phyloP scores from a whole-genome alignment of 2,113 vertebrate species.

The Propithecus coquereli region DNA sequence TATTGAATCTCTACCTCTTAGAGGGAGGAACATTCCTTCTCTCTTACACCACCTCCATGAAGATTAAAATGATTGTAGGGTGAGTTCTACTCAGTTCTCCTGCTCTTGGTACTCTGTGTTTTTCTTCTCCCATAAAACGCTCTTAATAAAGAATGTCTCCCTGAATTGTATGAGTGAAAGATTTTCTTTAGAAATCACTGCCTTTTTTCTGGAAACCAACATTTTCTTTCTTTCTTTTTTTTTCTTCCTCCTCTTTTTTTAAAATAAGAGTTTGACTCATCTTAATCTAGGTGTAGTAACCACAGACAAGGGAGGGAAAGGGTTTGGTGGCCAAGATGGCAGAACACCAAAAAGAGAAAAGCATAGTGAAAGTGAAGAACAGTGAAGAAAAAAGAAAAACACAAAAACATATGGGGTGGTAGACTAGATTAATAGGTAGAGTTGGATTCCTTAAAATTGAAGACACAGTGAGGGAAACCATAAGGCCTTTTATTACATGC shows the following conservation, averaged over 20 bases:
- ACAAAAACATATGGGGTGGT: neutral
- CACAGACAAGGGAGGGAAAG: neutral
- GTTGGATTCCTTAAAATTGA: neutral
- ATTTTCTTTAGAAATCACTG: neutral
- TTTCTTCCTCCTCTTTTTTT: neutral
- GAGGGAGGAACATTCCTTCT: neutral
- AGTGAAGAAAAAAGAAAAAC: neutral
- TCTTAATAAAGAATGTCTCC: neutral
- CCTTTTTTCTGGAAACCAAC: neutral
- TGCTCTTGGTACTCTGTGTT: neutral
- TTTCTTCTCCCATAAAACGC: neutral
- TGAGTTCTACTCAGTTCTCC: neutral
- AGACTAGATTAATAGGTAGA: neutral
- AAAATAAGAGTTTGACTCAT: neutral
- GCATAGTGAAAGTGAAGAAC: neutral
- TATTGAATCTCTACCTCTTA: neutral
- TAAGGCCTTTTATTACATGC: neutral
- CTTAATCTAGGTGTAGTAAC: neutral
- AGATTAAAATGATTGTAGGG: neutral
- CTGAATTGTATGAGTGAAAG: neutral
- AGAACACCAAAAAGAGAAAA: neutral
- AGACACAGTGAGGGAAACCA: neutral
- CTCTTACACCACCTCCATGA: neutral
- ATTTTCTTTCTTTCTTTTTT: neutral
- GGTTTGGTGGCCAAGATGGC: neutral